Evolutionary conservation across 2,797 vertebrate genomes (phyloP), one percentile per base, ranked within the genome.

Genomic region (Antennarius maculatus): DNA sequence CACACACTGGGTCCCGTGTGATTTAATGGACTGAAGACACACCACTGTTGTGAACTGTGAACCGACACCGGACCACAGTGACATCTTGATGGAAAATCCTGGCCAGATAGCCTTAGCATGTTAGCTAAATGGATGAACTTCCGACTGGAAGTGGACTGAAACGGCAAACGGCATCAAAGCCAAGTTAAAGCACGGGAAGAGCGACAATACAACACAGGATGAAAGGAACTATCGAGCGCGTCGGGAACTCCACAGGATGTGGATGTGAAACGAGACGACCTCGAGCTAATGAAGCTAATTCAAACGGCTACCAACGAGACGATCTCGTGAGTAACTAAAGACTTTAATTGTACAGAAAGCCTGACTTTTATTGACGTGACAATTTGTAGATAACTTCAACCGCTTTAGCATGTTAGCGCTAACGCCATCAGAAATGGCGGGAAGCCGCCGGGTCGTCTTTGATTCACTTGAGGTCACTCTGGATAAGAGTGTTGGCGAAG

Each of bases 391-490:
- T 1, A 23, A 23, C 23, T 23, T 23, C 23, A 23, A 23, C 23
- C 23, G 23, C 23, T 23, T 23, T 23, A 46, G 50, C 50, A 41
- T 68, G 68, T 71, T 39, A 42, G 54, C 62, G 62, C 31, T 55
- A 3, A 23, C 51, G 60, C 51, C 54, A 29, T 7, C 1, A 18
- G 55, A 31, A 37, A 5, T 47, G 16, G 23, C 23, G 23, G 23
- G 23, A 54, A 6, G 52, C 63, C 4, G 23, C 16, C 41, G 41
- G n/a, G 31, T 31, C 58, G 43, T 50, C 56, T 74, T 79, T 64
- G 43, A 61, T 54, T 69, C 68, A 66, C 66, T 76, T 51, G n/a
- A 51, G 61, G 69, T 56, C 65, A 60, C 23, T 79, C 69, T 69
- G 62, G 55, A 65, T 77, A 66, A 75, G 54, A 72, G 67, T 7